Evolutionary conservation across 2,888 invertebrate species (phyloP).

Genomic region (Torymus auratus): DNA sequence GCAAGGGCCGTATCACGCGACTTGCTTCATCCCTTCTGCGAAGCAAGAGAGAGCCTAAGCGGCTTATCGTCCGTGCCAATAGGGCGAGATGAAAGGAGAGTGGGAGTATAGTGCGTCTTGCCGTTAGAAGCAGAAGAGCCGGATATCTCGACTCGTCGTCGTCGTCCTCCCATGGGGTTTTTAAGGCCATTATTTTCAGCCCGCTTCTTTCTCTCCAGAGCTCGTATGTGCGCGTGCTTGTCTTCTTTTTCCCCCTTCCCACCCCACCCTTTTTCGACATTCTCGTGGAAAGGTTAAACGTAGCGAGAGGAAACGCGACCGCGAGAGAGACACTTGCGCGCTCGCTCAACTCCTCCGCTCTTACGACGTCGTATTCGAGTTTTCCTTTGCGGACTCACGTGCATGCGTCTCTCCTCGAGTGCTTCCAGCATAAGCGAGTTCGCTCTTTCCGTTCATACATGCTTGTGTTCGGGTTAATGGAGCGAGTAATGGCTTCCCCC

Average conservation of each 20-base stretch:
- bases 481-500: neutral
- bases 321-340: neutral
- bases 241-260: neutral
- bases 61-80: conserved; percentile 33
- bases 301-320: conserved; percentile 1
- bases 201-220: neutral
- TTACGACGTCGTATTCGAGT: neutral
- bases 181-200: conserved; percentile 46
- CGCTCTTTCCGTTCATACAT: neutral
- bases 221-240: neutral
- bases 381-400: neutral
- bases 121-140: neutral
- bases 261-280: too few species aligned
- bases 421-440: neutral
- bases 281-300: neutral
- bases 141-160: conserved; percentile 15
- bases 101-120: neutral
- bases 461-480: conserved; percentile 15
- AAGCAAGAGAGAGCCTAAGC: conserved; percentile 23
- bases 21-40: neutral
- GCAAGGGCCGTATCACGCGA: neutral
- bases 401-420: too few species aligned
- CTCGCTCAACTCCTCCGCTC: conserved; percentile 2
- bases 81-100: neutral
- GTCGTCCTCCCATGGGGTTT: conserved; percentile 21